Evolutionary conservation across 2,888 invertebrate species (phyloP), one percentile per base, ranked within the genome.

Genomic region (Caenorhabditis virilis): DNA sequence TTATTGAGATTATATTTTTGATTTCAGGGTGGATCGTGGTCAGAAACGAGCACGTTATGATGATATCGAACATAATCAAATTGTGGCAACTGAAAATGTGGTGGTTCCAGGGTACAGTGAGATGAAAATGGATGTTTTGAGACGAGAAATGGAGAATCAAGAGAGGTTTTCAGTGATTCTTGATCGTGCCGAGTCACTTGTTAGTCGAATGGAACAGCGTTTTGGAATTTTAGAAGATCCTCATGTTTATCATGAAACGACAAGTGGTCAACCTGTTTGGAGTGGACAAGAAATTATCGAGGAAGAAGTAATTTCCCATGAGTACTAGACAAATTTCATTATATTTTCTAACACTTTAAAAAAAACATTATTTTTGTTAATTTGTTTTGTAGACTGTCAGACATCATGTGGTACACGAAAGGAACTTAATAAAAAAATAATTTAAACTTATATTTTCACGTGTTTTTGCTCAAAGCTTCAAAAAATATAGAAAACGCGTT

Each of bases 121-220:
- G 1, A 4, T 62, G 45, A 62, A 62, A 56, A 33, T 56, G 18
- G 18, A 27, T 4, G 16, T 62, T 18, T 52, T 62, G 9, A 52
- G 62, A 18, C 26, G 56, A 33, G 62, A 62, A 55, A 48, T 62
- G 23, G 52, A 62, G 30, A 62, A 56, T 45, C 61, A 62, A 16
- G 56, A 20, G 20, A 42, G 72, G 2, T 60, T 72, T 16, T 49
- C 69, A 38, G 27, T 54, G 3, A 25, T 72, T 27, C 41, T 72
- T 27, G 69, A 68, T 27, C 43, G 72, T 20, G 67, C 72, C 3
- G 72, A 72, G 11, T 42, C 48, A 1, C 36, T 69, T 23, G 33
- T 72, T 27, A 27, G 20, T 6, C 43, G 63, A 33, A 39, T 72
- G 41, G 72, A 72, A 22, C 56, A 62, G 22, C 13, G 62, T 20